These are phyloP conservation scores for Silvanus unidentatus DNA, from an alignment of 2,888 invertebrate genomes.

Conservation along the genomic window DNA sequence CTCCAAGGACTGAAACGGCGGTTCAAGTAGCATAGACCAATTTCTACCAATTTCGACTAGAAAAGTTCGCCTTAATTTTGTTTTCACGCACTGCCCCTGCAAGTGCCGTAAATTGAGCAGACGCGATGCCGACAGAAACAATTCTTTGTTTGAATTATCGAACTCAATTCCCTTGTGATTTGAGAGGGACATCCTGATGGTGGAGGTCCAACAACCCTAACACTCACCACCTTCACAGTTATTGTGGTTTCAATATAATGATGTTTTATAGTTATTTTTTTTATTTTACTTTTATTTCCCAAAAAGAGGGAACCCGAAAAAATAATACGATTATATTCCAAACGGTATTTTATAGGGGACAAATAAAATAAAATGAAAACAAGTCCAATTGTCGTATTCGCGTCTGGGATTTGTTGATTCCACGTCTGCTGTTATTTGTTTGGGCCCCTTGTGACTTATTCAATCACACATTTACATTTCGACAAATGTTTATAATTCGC, in stretches of 20 bases:
- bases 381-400: conserved; percentile 39
- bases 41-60: conserved; percentile 55
- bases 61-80: conserved; percentile 41
- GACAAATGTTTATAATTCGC: conserved; percentile 32
- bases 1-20: conserved; percentile 38
- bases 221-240: conserved; percentile 10
- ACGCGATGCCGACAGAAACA: conserved; percentile 39
- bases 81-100: conserved; percentile 37
- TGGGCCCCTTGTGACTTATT: conserved; percentile 39
- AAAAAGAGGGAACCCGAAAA: conserved; percentile 34
- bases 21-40: conserved; percentile 48
- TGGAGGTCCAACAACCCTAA: too few relatives aligned
- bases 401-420: conserved; percentile 36
- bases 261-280: conserved; percentile 33
- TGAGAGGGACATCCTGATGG: too few relatives aligned
- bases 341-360: conserved; percentile 40
- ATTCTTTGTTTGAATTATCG: conserved; percentile 13
- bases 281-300: conserved; percentile 36
- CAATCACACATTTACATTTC: conserved; percentile 36
- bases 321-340: conserved; percentile 43
- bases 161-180: not conserved
- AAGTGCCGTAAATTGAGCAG: conserved; percentile 48
- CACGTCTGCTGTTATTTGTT: conserved; percentile 31
- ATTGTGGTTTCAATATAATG: conserved; percentile 32
- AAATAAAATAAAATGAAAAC: conserved; percentile 45